These are phyloP conservation scores for Nautilus pompilius DNA, from an alignment of 1,140 invertebrate species.

Conservation along the genomic window DNA sequence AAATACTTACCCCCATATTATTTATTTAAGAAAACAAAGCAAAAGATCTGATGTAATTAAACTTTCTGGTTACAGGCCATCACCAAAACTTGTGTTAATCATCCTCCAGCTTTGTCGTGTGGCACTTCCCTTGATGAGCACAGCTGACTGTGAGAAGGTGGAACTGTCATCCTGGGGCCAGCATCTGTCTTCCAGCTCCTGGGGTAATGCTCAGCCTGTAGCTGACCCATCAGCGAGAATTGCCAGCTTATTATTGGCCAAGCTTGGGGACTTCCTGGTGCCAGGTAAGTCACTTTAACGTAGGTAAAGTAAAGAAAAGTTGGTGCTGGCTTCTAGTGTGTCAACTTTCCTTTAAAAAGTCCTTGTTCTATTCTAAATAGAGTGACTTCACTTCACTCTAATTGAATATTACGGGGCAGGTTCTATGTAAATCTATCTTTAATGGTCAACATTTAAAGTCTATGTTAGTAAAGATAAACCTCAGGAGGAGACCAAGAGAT, in stretches of 20 bases:
- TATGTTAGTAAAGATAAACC: too few species aligned
- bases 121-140: conserved; percentile 52
- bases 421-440: too few species aligned
- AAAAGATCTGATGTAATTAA: background rate
- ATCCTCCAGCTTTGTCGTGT: conserved; percentile 55
- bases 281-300: conserved; percentile 34
- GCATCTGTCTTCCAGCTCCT: conserved; percentile 28
- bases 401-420: too few species aligned
- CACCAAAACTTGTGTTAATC: conserved; percentile 53
- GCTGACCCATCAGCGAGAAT: conserved; percentile 46
- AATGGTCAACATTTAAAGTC: too few species aligned
- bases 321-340: too few species aligned
- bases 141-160: conserved; percentile 46
- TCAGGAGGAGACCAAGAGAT: too few species aligned
- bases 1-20: background rate
- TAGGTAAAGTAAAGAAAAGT: too few species aligned
- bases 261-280: conserved; percentile 55
- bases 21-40: too few species aligned
- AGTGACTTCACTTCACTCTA: background rate
- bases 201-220: conserved; percentile 35
- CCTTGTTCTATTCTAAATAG: too few species aligned
- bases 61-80: conserved; percentile 38
- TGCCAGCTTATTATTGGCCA: conserved; percentile 49
- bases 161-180: conserved; percentile 48
- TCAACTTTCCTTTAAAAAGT: too few species aligned